Evolutionary conservation across 2,888 invertebrate genomes (phyloP).

Genomic region (Cinara cedri): DNA sequence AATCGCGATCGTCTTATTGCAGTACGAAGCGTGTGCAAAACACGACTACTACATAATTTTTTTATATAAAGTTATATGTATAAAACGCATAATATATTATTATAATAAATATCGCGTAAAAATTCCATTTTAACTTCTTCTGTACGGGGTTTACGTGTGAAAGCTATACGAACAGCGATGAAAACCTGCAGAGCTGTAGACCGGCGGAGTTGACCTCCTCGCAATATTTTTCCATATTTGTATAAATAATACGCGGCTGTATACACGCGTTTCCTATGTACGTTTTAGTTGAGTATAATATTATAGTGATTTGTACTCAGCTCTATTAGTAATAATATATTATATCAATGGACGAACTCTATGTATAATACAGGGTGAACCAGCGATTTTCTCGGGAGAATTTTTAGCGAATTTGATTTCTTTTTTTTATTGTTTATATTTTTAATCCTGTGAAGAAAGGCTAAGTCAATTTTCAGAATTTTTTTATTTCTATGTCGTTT

Average conservation of each 20-base stretch:
- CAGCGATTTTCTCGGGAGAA: too few relatives aligned
- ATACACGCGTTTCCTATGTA: slow-evolving; percentile 1
- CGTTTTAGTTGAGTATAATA: not conserved
- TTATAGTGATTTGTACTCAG: slow-evolving; percentile 23
- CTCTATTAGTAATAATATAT: slow-evolving; percentile 26
- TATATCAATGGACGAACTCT: too few relatives aligned
- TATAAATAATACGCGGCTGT: slow-evolving; percentile 7
- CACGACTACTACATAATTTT: not conserved
- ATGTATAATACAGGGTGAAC: too few relatives aligned
- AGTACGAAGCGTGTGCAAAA: slow-evolving; percentile 38
- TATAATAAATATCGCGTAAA: too few relatives aligned
- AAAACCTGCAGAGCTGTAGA: slow-evolving; percentile 27
- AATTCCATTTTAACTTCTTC: slow-evolving; percentile 20
- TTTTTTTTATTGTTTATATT: too few relatives aligned
- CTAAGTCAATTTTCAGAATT: too few relatives aligned
- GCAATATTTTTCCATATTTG: slow-evolving; percentile 53
- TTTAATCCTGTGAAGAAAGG: too few relatives aligned
- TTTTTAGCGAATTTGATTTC: too few relatives aligned
- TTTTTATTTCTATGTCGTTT: too few relatives aligned
- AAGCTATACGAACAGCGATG: slow-evolving; percentile 33
- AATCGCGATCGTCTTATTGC: not conserved
- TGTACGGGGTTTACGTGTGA: slow-evolving; percentile 19
- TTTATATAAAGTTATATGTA: not conserved
- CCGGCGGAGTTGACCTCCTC: slow-evolving; percentile 40
- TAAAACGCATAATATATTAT: slow-evolving; percentile 15